These are phyloP conservation scores for Podarcis lilfordi DNA, from an alignment of 2,797 vertebrate genomes.

Conservation along the genomic window DNA sequence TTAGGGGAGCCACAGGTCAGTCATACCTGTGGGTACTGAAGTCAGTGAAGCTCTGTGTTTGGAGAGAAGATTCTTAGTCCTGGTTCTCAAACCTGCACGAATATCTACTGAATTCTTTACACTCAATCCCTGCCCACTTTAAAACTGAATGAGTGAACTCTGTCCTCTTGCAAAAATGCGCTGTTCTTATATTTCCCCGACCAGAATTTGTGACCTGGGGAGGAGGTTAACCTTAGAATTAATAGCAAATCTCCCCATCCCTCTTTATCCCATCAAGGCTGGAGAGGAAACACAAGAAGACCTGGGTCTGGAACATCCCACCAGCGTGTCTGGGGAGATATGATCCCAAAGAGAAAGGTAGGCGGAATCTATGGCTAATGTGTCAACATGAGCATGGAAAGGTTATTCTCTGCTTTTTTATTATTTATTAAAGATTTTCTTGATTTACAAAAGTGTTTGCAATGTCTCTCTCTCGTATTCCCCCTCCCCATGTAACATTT, in stretches of 20 bases:
- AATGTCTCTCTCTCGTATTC: no score
- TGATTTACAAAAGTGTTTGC: no score
- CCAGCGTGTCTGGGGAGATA: not conserved
- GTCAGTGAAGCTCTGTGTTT: not conserved
- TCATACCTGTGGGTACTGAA: not conserved
- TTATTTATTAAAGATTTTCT: no score
- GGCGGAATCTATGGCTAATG: not conserved
- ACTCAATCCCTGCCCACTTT: not conserved
- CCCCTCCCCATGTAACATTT: no score
- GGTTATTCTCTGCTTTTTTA: not conserved
- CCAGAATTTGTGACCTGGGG: not conserved
- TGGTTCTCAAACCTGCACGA: not conserved
- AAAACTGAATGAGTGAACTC: not conserved
- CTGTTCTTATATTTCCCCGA: not conserved
- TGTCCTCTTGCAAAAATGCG: no score
- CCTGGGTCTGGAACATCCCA: not conserved
- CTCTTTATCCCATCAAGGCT: not conserved
- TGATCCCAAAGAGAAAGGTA: slow-evolving; percentile 24
- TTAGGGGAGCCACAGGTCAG: no score
- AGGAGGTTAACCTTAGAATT: not conserved
- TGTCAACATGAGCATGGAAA: not conserved
- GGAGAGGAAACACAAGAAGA: slow-evolving; percentile 5
- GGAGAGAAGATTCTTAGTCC: not conserved
- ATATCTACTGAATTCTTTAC: not conserved
- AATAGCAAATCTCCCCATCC: not conserved